phyloP scores from a whole-genome alignment of 2,113 vertebrate species.

The Nycticebus coucang region DNA sequence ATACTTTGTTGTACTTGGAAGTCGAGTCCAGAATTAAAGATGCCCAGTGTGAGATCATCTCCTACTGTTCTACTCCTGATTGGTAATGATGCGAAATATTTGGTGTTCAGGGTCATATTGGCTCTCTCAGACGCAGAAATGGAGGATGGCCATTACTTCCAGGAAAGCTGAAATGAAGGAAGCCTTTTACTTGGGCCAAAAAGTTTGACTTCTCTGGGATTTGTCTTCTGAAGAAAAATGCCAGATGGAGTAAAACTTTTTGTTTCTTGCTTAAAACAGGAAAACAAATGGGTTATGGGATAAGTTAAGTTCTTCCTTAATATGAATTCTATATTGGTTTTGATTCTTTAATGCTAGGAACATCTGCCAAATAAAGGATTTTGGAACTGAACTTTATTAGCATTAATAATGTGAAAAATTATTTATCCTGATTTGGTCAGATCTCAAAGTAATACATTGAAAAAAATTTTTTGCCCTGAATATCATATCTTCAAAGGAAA shows the following conservation, averaged over 20 bases:
- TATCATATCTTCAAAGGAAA: background rate
- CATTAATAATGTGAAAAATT: conserved; percentile 32
- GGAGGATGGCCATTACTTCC: background rate
- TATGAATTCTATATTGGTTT: background rate
- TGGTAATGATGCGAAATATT: background rate
- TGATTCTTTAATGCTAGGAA: background rate
- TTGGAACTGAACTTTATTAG: background rate
- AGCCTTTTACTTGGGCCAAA: conserved; percentile 1
- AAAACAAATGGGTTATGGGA: background rate
- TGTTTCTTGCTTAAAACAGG: background rate
- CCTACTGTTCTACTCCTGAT: background rate
- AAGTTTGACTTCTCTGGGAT: conserved; percentile 11
- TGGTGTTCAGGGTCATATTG: background rate
- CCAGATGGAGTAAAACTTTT: background rate
- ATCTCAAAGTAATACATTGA: background rate
- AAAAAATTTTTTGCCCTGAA: background rate
- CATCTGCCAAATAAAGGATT: background rate
- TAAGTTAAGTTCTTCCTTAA: background rate
- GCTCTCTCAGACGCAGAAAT: background rate
- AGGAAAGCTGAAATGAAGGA: conserved; percentile 3
- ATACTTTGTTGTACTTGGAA: background rate
- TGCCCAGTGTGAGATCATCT: background rate
- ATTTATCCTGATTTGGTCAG: background rate
- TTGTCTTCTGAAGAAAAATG: conserved; percentile 29
- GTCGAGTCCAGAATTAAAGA: background rate